Conservation (phyloP, 2,113 vertebrate genomes). For the Scomber japonicus region DNA sequence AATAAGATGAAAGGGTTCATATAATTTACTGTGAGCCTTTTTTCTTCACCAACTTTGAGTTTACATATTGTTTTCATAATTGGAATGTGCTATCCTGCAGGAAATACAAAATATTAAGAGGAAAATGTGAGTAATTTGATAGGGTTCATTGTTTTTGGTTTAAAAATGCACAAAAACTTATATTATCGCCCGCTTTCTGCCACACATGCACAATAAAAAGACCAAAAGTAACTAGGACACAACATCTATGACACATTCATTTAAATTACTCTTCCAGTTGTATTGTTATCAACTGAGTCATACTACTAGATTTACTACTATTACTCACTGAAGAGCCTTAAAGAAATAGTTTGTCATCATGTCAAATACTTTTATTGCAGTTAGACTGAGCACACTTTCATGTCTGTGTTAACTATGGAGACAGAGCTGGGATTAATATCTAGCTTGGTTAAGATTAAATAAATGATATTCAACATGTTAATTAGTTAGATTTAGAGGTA, state of each 20-base stretch:
- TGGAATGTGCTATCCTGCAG: background rate
- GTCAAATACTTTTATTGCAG: no score
- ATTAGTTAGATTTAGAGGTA: no score
- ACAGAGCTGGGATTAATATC: background rate
- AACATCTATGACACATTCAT: background rate
- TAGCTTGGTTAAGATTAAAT: background rate
- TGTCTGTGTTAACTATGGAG: no score
- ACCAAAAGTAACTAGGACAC: background rate
- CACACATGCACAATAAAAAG: background rate
- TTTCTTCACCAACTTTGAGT: background rate
- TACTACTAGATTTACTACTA: no score
- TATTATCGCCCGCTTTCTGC: background rate
- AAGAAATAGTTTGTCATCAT: background rate
- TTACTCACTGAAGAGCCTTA: no score
- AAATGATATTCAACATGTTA: no score
- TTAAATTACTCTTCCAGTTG: background rate
- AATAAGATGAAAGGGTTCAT: background rate
- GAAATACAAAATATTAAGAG: background rate
- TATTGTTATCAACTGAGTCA: background rate
- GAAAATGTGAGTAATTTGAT: background rate
- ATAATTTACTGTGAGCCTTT: conserved; percentile 2
- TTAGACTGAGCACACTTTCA: no score
- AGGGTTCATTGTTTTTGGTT: background rate
- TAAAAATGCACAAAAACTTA: background rate
- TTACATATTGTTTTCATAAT: conserved; percentile 6